Evolutionary conservation across 2,113 vertebrate species (phyloP), one percentile per base, ranked within the genome.

Genomic region (Engystomops pustulosus): DNA sequence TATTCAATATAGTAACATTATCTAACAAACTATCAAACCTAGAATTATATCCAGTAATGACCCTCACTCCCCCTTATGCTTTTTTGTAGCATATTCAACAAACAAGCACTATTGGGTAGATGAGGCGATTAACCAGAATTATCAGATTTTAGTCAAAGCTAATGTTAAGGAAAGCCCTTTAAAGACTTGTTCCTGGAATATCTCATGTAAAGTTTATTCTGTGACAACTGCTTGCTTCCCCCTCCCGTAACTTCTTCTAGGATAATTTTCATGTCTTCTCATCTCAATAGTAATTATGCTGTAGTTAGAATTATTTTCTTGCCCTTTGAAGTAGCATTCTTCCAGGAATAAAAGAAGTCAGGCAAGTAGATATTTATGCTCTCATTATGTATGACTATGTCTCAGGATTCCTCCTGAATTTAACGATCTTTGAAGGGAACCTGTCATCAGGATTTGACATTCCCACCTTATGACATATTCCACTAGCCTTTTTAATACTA

Each of bases 261-360:
- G 45, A 51, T 76, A 51, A 55, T 55, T 76, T 76, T 32, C 47
- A 53, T 76, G 45, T 55, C 49, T 51, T 53, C 47, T 34, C 30
- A n/a, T 76, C 17, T 76, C 49, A n/a, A n/a, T 76, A 51, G 30
- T 55, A 76, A 53, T 76, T 55, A 76, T 76, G 27, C 49, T n/a
- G 30, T 36, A 76, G 49, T 55, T 76, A 76, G 30, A 30, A 32
- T 76, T 18, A 34, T 76, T 76, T 76, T 55, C 30, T 76, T 76
- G 27, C 18, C 32, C 74, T 76, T 76, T 76, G 49, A 76, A 55
- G 27, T 32, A 53, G 53, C 53, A 49, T 53, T 76, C 49, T 76
- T 76, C 36, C 23, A 30, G 27, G 23, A 18, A 47, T 47, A 27
- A 47, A 15, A 74, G 25, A 30, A 47, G 45, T 49, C 70, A 44